A percentile compares a stretch with the other conserved stretches of the same genome.
Conservation (phyloP, 2,888 invertebrate genomes). For the Melanophora roralis region DNA sequence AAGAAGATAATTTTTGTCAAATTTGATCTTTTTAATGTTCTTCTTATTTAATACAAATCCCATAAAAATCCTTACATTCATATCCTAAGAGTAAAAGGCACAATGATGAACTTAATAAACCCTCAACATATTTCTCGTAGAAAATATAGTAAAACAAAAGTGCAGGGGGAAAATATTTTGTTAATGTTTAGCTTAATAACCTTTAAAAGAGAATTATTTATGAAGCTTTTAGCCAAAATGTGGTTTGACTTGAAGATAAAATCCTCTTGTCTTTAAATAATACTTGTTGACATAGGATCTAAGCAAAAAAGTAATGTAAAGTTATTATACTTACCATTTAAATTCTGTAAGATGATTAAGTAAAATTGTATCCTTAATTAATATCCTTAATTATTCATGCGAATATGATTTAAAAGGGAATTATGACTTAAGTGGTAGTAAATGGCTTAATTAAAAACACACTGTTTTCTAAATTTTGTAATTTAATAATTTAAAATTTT, state of each 20-base stretch:
- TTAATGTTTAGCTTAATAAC: not conserved
- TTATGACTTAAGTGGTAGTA: conserved; percentile 32
- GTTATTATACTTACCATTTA: conserved; percentile 51
- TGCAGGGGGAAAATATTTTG: not conserved
- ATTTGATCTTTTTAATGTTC: too few relatives aligned
- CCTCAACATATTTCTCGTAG: too few relatives aligned
- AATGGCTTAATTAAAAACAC: conserved; percentile 38
- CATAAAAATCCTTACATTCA: too few relatives aligned
- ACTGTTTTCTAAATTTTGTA: not conserved
- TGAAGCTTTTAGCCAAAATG: conserved; percentile 10
- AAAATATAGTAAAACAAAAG: too few relatives aligned
- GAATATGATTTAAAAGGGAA: conserved; percentile 16
- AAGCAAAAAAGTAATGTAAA: not conserved
- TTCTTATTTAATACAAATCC: too few relatives aligned
- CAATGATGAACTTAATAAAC: too few relatives aligned
- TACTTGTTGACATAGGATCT: too few relatives aligned
- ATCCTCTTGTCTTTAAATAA: not conserved
- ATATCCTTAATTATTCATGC: conserved; percentile 56
- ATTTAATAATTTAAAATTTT: not conserved
- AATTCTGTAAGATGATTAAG: conserved; percentile 10
- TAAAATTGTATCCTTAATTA: conserved; percentile 53
- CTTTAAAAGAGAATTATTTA: not conserved
- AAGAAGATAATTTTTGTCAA: too few relatives aligned
- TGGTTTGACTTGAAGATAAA: conserved; percentile 11
- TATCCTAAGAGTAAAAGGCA: too few relatives aligned